Percentiles rank a stretch among this genome's conserved stretches.
phyloP scores from a whole-genome alignment of 2,797 vertebrate genomes.

The Rhadinocentrus ornatus region DNA sequence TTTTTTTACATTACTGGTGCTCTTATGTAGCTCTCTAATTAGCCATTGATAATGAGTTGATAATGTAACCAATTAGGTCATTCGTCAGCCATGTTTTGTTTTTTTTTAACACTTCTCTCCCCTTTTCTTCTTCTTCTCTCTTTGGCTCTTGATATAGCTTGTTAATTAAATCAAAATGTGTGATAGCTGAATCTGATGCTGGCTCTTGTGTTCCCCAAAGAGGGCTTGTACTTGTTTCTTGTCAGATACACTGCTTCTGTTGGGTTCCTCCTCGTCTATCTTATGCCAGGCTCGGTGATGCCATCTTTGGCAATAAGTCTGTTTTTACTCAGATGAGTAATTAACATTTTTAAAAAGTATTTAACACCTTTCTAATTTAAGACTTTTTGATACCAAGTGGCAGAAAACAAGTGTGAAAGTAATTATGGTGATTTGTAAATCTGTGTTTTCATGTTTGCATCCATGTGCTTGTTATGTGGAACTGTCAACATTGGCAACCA shows the following conservation, averaged over 20 bases:
- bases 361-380: conserved; percentile 63
- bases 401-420: conserved; percentile 33
- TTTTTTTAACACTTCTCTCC: conserved; percentile 27
- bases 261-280: conserved; percentile 51
- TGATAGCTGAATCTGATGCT: conserved; percentile 82
- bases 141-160: conserved; percentile 81
- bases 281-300: conserved; percentile 34
- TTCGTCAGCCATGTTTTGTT: conserved; percentile 71
- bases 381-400: conserved; percentile 64
- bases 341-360: conserved; percentile 75
- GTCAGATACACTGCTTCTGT: conserved; percentile 54
- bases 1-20: conserved; percentile 80
- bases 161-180: conserved; percentile 88
- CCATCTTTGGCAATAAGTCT: conserved; percentile 59
- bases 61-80: conserved; percentile 88
- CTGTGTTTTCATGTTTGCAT: background rate
- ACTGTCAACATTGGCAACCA: background rate
- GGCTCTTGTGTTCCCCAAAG: conserved; percentile 79
- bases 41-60: conserved; percentile 86
- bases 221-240: conserved; percentile 59
- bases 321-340: conserved; percentile 72
- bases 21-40: conserved; percentile 86
- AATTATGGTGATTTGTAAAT: conserved; percentile 13
- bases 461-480: background rate
- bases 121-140: conserved; percentile 17